Base-by-base conservation (phyloP, 2,888 invertebrate species). In the Harpalus rufipes region DNA sequence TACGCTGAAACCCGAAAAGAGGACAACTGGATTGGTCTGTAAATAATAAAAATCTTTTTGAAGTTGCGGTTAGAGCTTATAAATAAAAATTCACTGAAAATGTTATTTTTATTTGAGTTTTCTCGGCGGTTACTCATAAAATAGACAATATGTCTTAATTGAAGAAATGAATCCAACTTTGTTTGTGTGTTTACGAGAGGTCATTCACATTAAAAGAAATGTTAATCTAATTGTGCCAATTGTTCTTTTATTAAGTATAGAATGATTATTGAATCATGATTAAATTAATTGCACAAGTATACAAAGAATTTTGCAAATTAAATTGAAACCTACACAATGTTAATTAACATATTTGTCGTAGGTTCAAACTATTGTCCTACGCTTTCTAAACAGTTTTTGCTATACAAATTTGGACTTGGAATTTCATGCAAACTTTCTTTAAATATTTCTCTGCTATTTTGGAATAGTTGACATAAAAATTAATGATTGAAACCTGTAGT, bases 191-290 rank as follows among this genome's bases (percentile, higher is more conserved):
- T 21, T 68, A 7, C 7, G 7, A 41, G 44, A 58, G 78, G 18
- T 78, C 78, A 78, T 78, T 78, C 58, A 78, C 78, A n/a, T 58
- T 51, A 41, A 51, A 68, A 68, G 7, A 18, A 74, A 74, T 44
- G 56, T 10, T 58, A 78, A 78, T 78, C 78, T 78, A 78, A 78
- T 78, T 78, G 58, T 78, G 78, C 58, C 78, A 78, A 78, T 78
- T 78, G 58, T 44, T 14, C 14, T 44, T 74, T 74, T 74, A 74
- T 74, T 74, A 74, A 74, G 8, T 41, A 41, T 74, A 51, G 41
- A 41, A 41, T 74, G 72, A 74, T 44, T 74, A 74, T 74, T 44
- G 72, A 10, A 41, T 74, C 16, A 74, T 74, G 16, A 74, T 74
- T 74, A 44, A 39, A 74, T 44, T 68, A 25, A n/a, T 68, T 68